Percentiles rank a stretch among this genome's conserved stretches.
Evolutionary conservation across 2,113 vertebrate species (phyloP).

Genomic region (Colius striatus): DNA sequence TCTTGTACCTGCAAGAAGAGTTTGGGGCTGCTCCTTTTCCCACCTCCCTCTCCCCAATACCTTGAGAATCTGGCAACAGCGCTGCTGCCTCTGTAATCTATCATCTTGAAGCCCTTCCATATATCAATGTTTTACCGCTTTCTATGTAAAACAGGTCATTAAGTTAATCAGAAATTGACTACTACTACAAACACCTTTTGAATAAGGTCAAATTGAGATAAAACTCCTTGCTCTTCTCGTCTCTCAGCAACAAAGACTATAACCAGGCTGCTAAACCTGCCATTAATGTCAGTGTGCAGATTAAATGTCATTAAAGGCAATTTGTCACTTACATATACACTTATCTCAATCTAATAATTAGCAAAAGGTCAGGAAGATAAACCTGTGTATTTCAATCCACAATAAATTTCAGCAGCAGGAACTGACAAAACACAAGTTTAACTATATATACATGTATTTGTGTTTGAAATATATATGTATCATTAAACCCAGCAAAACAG

Average conservation of each 20-base stretch:
- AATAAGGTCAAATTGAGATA: conserved; percentile 80
- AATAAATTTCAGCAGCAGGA: conserved; percentile 60
- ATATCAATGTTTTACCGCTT: conserved; percentile 75
- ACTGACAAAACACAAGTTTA: conserved; percentile 41
- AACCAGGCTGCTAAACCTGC: conserved; percentile 68
- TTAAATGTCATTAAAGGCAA: conserved; percentile 81
- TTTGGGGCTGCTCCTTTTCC: neutral
- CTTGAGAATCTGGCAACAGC: neutral
- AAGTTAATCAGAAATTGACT: conserved; percentile 77
- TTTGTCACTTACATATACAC: conserved; percentile 76
- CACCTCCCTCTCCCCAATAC: neutral
- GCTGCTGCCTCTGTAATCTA: neutral
- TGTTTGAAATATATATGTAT: neutral
- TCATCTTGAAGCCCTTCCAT: conserved; percentile 35
- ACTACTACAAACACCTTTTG: conserved; percentile 76
- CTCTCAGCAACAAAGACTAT: conserved; percentile 67
- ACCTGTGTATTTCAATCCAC: conserved; percentile 56
- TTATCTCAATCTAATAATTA: conserved; percentile 79
- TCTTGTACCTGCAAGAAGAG: neutral
- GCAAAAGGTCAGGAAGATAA: conserved; percentile 77
- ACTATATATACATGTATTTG: conserved; percentile 1
- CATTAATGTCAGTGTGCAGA: conserved; percentile 74
- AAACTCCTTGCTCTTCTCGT: conserved; percentile 67
- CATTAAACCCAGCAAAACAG: conserved; percentile 22
- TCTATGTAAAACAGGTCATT: conserved; percentile 76